Evolutionary conservation across 2,113 vertebrate species (phyloP), one percentile per base, ranked within the genome.

Genomic region (Tetrao urogallus): DNA sequence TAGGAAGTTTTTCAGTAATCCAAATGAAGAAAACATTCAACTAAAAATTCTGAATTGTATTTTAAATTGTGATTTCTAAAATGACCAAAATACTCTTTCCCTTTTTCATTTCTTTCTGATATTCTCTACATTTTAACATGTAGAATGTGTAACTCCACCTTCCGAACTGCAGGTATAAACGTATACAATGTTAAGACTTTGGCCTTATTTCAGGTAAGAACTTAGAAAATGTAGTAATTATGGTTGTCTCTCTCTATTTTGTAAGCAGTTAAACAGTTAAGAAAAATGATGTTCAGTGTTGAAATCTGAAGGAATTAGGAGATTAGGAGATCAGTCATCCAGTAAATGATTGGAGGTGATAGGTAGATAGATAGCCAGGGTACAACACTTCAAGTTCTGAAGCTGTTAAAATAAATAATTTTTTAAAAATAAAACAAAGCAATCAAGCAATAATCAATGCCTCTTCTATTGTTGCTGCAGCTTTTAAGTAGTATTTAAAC

Each of bases 261-360:
- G 27, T 57, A 86, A 94, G 32, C 25, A 72, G 57, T 69, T 94
- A 75, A 93, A 48, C 11, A 19, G 45, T 81, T 88, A 94, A 91
- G 69, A 71, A 38, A 42, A 94, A 81, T 71, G 56, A 64, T 74
- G 15, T 71, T 88, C 61, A 28, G 20, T 61, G 47, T 60, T 74
- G 36, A 79, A 91, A 89, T 72, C n/a, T 79, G 84, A 93, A 86
- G 43, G 48, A 81, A 86, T 78, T 78, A 81, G 88, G 22, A 13
- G 27, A 27, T 54, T 28, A 54, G 25, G 65, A 90, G 88, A 78
- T 90, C 86, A 69, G 2, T 69, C 61, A 78, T 81, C 57, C 86
- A 75, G 73, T 40, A 90, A 84, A 30, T 66, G 0, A 80, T 38
- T 75, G 14, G 63, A 82, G 66, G 24, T 82, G 57, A 65, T 78